phyloP scores from a whole-genome alignment of 2,113 vertebrate species.

The Syngnathus scovelli region DNA sequence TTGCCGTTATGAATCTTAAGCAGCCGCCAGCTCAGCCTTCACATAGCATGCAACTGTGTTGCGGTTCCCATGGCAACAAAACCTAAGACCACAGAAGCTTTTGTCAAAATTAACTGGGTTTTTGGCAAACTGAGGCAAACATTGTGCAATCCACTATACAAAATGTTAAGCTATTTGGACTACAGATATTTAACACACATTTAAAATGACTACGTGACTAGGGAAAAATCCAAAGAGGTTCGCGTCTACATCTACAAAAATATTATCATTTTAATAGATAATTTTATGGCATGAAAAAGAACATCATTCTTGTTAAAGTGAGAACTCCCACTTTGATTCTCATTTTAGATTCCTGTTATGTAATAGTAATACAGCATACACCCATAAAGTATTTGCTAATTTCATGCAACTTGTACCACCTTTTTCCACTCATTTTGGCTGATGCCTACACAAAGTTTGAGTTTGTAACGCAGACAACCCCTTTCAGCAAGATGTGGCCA shows the following conservation, averaged over 20 bases:
- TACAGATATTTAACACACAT: not conserved
- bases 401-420: not conserved
- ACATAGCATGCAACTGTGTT: conserved; percentile 7
- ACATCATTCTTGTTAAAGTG: not conserved
- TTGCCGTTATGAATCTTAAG: conserved; percentile 32
- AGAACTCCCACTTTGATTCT: not conserved
- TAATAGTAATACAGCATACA: not conserved
- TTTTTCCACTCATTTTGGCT: not conserved
- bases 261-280: too few species aligned
- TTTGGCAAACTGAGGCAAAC: not conserved
- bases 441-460: conserved; percentile 11
- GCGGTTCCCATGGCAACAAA: conserved; percentile 41
- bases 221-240: not conserved
- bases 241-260: too few species aligned
- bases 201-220: not conserved
- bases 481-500: conserved; percentile 12
- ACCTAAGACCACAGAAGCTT: conserved; percentile 3
- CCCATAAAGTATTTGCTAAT: not conserved
- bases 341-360: not conserved
- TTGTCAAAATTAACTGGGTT: conserved; percentile 3
- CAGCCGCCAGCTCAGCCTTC: conserved; percentile 1
- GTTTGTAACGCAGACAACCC: conserved; percentile 12
- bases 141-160: not conserved
- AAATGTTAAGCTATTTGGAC: not conserved
- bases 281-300: not conserved